These are phyloP conservation scores for Sylvilagus floridanus DNA, from an alignment of 2,797 vertebrate genomes.

Conservation along the genomic window DNA sequence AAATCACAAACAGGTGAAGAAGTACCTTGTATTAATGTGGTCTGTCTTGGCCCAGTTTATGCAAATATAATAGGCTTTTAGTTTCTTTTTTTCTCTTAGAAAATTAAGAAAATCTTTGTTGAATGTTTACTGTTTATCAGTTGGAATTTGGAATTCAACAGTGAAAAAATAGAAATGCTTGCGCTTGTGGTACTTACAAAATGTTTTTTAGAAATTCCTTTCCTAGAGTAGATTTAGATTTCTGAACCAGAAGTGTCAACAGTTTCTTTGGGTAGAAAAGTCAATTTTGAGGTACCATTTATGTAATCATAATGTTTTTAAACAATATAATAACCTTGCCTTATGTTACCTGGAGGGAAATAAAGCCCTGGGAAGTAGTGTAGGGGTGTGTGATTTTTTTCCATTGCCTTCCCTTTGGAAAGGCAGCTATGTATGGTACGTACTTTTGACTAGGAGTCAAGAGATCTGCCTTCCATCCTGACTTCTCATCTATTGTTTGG, in stretches of 20 bases:
- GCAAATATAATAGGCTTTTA: background rate
- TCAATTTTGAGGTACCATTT: background rate
- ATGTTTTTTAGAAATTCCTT: background rate
- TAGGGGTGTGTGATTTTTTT: background rate
- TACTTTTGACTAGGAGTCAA: background rate
- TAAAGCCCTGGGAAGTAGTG: background rate
- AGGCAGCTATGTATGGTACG: background rate
- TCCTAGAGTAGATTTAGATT: background rate
- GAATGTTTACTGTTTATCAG: background rate
- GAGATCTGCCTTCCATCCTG: background rate
- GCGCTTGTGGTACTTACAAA: background rate
- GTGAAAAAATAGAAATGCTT: background rate
- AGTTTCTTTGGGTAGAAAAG: slow-evolving; percentile 5
- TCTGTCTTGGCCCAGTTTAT: background rate
- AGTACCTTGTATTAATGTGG: background rate
- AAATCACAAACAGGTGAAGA: background rate
- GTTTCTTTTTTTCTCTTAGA: background rate
- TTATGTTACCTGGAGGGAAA: background rate
- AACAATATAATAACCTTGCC: background rate
- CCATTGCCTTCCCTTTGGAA: background rate
- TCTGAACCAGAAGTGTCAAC: slow-evolving; percentile 1
- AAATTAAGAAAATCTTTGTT: no score
- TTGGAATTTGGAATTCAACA: background rate
- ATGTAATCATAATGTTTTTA: background rate
- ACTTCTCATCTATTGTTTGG: background rate